These are phyloP conservation scores for Ochotona curzoniae DNA, from an alignment of 2,113 vertebrate species.

Conservation along the genomic window DNA sequence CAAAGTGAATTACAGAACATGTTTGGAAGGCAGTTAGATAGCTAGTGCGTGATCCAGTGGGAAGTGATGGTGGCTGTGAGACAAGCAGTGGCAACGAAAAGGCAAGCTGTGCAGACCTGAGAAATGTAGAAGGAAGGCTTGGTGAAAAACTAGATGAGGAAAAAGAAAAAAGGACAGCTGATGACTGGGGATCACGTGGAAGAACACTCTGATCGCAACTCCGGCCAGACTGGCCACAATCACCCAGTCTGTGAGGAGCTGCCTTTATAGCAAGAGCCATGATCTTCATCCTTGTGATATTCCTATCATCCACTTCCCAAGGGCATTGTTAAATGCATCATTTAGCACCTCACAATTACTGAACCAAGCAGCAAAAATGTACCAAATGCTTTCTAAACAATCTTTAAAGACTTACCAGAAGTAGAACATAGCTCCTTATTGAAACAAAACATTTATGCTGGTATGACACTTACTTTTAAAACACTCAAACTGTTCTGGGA, in stretches of 20 bases:
- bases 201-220: background rate
- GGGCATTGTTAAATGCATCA: background rate
- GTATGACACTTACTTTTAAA: conserved; percentile 37
- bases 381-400: background rate
- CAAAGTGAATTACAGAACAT: background rate
- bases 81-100: background rate
- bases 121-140: background rate
- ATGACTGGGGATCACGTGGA: background rate
- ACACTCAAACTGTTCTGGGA: background rate
- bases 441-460: conserved; percentile 25
- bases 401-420: background rate
- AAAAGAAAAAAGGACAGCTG: background rate
- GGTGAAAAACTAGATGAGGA: background rate
- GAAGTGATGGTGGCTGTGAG: background rate
- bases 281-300: background rate
- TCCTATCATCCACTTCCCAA: background rate
- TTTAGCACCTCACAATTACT: background rate
- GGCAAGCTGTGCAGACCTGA: background rate
- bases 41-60: background rate
- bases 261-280: background rate
- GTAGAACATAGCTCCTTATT: background rate
- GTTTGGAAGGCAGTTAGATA: background rate
- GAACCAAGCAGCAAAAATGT: background rate
- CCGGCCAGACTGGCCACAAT: background rate
- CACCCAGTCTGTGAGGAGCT: background rate